Evolutionary conservation across 2,113 vertebrate genomes (phyloP).

Genomic region (Cinclus mexicanus): DNA sequence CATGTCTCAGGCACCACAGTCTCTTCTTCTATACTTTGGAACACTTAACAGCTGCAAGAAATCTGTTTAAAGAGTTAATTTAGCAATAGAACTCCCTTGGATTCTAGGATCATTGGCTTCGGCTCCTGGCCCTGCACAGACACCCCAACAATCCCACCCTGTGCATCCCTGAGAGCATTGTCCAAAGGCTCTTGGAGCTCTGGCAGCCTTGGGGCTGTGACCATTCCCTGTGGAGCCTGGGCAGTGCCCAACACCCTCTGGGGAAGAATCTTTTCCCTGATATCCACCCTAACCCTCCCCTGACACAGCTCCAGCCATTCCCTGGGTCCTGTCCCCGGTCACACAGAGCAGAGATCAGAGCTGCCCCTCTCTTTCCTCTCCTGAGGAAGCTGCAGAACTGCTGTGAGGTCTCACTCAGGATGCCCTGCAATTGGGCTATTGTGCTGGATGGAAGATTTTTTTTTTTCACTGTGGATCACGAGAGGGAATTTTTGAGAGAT

Average conservation of each 20-base stretch:
- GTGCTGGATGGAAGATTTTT: not conserved
- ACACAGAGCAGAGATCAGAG: not conserved
- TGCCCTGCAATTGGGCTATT: not conserved
- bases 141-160: not conserved
- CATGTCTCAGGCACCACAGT: not conserved
- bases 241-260: not conserved
- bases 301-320: not conserved
- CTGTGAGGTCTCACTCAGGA: not conserved
- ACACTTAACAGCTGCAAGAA: not conserved
- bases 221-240: not conserved
- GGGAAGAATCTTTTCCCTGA: not conserved
- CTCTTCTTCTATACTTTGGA: not conserved
- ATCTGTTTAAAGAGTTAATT: not conserved
- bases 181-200: not conserved
- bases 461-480: not conserved
- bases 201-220: not conserved
- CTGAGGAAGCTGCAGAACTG: not conserved
- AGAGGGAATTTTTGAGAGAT: not conserved
- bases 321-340: not conserved
- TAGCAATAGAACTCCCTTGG: not conserved
- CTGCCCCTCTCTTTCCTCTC: not conserved
- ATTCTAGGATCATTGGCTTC: not conserved
- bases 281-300: fast-evolving
- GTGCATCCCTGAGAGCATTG: not conserved
- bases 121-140: not conserved